These are phyloP conservation scores for Sclerurus mexicanus DNA, from an alignment of 2,113 vertebrate genomes.

Conservation along the genomic window DNA sequence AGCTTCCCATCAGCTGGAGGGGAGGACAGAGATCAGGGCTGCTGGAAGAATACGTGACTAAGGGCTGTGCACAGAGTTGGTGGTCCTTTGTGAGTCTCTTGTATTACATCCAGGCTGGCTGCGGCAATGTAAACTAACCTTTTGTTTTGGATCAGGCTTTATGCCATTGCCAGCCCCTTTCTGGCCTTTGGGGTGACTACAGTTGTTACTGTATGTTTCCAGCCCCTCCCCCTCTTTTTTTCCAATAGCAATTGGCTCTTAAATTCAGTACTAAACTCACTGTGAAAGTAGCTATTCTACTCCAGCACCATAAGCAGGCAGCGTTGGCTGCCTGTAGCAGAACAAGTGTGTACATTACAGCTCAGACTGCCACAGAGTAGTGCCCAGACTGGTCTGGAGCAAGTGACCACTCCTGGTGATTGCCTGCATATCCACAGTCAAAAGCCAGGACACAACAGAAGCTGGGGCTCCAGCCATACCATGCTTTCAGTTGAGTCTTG, in stretches of 20 bases:
- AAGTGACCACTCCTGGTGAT: no score
- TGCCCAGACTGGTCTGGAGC: neutral
- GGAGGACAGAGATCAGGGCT: neutral
- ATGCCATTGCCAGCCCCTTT: neutral
- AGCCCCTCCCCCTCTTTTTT: rapidly evolving
- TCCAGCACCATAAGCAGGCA: neutral
- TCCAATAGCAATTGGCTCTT: neutral
- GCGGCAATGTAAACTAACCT: neutral
- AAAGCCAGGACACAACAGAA: neutral
- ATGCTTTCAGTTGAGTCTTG: neutral
- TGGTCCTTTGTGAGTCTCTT: neutral
- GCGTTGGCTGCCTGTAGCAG: neutral
- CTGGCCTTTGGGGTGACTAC: neutral
- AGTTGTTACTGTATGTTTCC: neutral
- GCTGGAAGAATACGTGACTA: neutral
- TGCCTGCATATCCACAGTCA: neutral
- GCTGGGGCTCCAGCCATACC: neutral
- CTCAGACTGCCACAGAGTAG: neutral
- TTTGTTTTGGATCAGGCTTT: neutral
- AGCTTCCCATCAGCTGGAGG: neutral
- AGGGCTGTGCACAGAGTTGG: rapidly evolving
- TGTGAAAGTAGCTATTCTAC: neutral
- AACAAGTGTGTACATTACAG: neutral
- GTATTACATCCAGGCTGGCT: neutral
- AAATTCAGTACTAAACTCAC: neutral